Conservation (phyloP, 2,113 vertebrate species). For the Spermophilus dauricus region DNA sequence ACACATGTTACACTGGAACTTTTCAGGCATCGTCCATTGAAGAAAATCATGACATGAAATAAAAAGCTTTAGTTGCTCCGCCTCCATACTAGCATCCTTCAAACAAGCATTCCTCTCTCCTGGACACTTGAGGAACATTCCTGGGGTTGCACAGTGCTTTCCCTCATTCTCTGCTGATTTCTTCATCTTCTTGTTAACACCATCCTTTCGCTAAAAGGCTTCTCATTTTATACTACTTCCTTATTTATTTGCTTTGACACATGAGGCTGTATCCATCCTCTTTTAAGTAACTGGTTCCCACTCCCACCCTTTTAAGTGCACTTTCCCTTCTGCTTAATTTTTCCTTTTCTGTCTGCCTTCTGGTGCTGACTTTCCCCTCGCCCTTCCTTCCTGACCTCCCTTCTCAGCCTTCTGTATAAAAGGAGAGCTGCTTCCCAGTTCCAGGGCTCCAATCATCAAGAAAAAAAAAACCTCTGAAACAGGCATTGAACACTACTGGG, state of each 20-base stretch:
- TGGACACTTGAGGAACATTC: neutral
- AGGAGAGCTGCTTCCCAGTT: neutral
- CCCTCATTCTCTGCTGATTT: neutral
- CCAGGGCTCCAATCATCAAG: neutral
- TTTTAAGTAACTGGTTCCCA: neutral
- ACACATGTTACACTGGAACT: neutral
- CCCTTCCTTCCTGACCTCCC: neutral
- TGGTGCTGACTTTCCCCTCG: neutral
- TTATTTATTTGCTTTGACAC: conserved; percentile 33
- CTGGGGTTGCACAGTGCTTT: neutral
- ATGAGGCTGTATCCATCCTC: neutral
- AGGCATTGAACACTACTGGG: neutral
- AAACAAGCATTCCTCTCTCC: neutral
- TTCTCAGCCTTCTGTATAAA: neutral
- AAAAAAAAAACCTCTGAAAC: neutral
- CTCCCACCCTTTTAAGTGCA: neutral
- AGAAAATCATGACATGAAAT: neutral
- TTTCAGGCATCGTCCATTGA: neutral
- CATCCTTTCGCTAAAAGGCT: conserved; percentile 32
- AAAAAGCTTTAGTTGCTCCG: no score
- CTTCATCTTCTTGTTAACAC: conserved; percentile 50
- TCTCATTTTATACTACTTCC: conserved; percentile 50
- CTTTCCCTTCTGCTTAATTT: neutral
- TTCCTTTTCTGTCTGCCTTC: neutral
- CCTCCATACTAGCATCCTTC: neutral